These are phyloP conservation scores for Macrophya alboannulata DNA, from an alignment of 2,888 invertebrate genomes.

Conservation along the genomic window DNA sequence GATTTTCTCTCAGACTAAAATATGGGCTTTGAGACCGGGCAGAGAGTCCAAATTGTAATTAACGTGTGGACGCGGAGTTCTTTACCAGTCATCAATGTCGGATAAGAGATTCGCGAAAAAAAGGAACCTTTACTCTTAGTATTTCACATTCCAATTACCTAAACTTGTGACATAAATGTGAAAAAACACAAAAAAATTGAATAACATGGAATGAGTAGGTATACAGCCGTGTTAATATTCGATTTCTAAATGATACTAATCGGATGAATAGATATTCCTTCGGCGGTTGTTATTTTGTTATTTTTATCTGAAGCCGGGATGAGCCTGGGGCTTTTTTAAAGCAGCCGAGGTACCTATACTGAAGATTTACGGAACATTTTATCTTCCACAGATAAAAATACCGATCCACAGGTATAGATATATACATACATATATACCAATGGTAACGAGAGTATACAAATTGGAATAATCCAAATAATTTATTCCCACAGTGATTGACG, in stretches of 20 bases:
- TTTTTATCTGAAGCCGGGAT: neutral
- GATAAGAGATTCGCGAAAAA: neutral
- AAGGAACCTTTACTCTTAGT: neutral
- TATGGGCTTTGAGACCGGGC: neutral
- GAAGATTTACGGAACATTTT: constrained; percentile 14
- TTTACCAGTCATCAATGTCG: neutral
- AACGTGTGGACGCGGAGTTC: constrained; percentile 1
- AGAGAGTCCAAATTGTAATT: neutral
- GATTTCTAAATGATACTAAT: neutral
- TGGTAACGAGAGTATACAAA: constrained; percentile 43
- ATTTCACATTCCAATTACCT: neutral
- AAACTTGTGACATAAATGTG: neutral
- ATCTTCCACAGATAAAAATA: constrained; percentile 7
- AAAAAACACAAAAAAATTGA: neutral
- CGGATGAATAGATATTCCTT: neutral
- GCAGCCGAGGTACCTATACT: neutral
- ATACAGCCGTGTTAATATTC: neutral
- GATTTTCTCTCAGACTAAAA: neutral
- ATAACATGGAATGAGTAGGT: neutral
- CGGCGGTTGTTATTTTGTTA: constrained; percentile 4
- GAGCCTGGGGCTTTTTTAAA: neutral
- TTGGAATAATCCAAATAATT: constrained; percentile 39
- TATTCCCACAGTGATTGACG: constrained; percentile 29
- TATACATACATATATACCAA: neutral
- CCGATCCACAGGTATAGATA: neutral